A percentile compares a stretch with the other conserved stretches of the same genome.
Evolutionary conservation across 2,888 invertebrate species (phyloP).

Genomic region (Halocaridina rubra): DNA sequence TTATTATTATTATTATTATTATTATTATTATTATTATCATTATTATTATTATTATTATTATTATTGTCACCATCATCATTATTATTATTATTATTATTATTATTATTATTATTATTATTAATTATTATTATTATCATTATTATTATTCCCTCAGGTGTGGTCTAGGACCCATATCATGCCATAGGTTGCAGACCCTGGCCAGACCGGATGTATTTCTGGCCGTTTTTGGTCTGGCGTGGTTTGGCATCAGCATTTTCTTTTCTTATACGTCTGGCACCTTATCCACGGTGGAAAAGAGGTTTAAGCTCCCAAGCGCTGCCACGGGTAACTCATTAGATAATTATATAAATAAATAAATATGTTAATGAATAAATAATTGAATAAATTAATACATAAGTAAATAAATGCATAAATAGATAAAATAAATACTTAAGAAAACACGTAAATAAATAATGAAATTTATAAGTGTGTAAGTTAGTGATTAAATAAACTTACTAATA

Average conservation of each 20-base stretch:
- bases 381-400: no score
- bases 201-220: background rate
- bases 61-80: background rate
- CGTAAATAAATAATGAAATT: no score
- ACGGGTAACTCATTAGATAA: no score
- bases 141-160: background rate
- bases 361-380: no score
- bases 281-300: background rate
- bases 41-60: background rate
- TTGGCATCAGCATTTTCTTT: background rate
- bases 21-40: background rate
- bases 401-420: no score
- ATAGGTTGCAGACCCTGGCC: background rate
- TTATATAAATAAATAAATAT: no score
- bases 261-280: background rate
- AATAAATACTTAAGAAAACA: no score
- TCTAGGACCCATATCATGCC: background rate
- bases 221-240: background rate
- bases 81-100: background rate
- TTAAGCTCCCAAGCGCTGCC: background rate
- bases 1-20: background rate
- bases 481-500: no score
- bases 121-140: background rate
- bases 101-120: background rate
- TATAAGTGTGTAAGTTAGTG: no score